Conservation (phyloP, 2,888 invertebrate species). For the Agrypnus murinus region DNA sequence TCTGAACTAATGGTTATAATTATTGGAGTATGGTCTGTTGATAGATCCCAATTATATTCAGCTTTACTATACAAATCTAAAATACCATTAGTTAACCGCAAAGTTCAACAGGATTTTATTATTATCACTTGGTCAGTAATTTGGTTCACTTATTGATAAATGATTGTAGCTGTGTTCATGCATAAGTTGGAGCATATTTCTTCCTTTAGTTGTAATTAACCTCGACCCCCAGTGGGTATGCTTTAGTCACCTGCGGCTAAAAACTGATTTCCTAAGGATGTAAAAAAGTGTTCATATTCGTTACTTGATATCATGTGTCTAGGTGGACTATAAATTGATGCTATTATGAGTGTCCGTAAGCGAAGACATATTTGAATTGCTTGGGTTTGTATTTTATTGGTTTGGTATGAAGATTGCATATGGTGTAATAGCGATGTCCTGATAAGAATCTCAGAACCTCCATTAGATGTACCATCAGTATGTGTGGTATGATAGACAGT, state of each 20-base stretch:
- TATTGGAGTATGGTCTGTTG: constrained; percentile 6
- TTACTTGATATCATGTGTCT: background rate
- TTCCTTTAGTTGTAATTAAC: too few species aligned
- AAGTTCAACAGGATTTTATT: background rate
- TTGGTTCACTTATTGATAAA: constrained; percentile 5
- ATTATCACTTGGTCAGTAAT: constrained; percentile 5
- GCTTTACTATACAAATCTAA: background rate
- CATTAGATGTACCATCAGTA: background rate
- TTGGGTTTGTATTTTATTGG: constrained; percentile 10
- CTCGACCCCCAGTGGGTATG: too few species aligned
- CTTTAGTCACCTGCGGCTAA: background rate
- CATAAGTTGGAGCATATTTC: background rate
- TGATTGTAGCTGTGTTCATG: background rate
- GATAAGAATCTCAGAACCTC: too few species aligned
- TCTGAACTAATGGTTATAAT: background rate
- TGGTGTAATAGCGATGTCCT: constrained; percentile 4
- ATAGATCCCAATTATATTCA: background rate
- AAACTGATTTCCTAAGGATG: background rate
- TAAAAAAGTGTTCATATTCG: constrained; percentile 6
- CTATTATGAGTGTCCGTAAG: background rate
- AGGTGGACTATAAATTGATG: constrained; percentile 4
- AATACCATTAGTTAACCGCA: constrained; percentile 7
- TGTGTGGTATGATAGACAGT: background rate
- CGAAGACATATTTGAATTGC: background rate
- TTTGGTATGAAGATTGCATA: constrained; percentile 6